A percentile compares a stretch with the other conserved stretches of the same genome.
phyloP scores from a whole-genome alignment of 2,888 invertebrate species.

The Epicampocera succincta region DNA sequence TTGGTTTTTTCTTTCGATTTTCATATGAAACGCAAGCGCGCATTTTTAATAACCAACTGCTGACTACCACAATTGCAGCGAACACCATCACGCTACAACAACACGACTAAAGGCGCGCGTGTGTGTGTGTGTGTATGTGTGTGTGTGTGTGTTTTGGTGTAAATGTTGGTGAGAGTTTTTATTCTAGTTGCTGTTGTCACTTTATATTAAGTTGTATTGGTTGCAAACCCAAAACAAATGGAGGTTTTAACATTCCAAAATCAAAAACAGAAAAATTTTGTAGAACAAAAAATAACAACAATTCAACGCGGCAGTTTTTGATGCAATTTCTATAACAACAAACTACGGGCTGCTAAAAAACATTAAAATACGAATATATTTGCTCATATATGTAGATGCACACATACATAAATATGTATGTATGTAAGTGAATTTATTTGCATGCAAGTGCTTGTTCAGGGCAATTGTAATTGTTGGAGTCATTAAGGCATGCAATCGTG shows the following conservation, averaged over 20 bases:
- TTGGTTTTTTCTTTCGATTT: conserved; percentile 22
- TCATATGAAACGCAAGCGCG: conserved; percentile 80
- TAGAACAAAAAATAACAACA: conserved; percentile 7
- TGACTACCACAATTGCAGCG: conserved; percentile 53
- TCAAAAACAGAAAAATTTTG: conserved; percentile 47
- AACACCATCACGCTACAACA: conserved; percentile 55
- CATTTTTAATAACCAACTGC: conserved; percentile 77
- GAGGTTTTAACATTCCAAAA: conserved; percentile 51
- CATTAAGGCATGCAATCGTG: conserved; percentile 49
- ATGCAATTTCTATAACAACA: conserved; percentile 59
- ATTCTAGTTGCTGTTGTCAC: conserved; percentile 46
- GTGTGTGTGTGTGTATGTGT: not conserved
- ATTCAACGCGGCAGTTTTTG: conserved; percentile 48
- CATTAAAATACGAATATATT: too few species aligned
- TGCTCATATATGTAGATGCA: not conserved
- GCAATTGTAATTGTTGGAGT: conserved; percentile 7
- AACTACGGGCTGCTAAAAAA: conserved; percentile 25
- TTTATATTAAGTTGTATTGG: conserved; percentile 54
- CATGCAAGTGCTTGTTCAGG: conserved; percentile 39
- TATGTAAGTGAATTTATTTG: conserved; percentile 30
- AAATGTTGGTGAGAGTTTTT: not conserved
- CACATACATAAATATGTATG: too few species aligned
- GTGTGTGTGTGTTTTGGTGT: not conserved
- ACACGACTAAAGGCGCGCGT: not conserved
- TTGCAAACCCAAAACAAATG: conserved; percentile 65